phyloP scores from a whole-genome alignment of 1,140 invertebrate genomes.

The Zeugodacus cucurbitae region DNA sequence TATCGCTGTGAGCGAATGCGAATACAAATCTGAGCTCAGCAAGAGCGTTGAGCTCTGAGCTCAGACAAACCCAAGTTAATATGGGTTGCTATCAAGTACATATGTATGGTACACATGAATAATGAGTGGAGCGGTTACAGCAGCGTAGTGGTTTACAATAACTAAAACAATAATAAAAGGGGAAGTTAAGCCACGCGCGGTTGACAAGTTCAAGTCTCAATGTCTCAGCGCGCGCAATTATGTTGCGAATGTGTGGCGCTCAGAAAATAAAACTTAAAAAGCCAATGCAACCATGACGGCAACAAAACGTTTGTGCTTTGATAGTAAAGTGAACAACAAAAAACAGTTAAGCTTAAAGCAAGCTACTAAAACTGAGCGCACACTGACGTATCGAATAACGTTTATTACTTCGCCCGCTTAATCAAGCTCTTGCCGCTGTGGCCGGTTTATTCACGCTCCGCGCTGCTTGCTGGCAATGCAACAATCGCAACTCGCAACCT shows the following conservation, averaged over 20 bases:
- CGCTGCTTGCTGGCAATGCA: neutral
- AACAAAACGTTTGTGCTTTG: neutral
- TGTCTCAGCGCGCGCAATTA: neutral
- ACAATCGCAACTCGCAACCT: neutral
- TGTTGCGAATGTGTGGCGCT: neutral
- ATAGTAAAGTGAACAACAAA: neutral
- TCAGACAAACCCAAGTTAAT: neutral
- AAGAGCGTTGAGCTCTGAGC: neutral
- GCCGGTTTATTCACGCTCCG: neutral
- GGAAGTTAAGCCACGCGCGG: conserved; percentile 18
- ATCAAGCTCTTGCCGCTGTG: neutral
- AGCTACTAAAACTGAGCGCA: neutral
- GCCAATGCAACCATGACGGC: neutral
- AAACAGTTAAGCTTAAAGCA: neutral
- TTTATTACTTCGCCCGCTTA: too few species aligned
- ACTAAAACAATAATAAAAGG: neutral
- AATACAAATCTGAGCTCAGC: neutral
- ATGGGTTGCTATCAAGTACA: neutral
- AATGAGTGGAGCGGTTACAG: neutral
- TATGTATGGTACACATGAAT: neutral
- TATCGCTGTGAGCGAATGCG: neutral
- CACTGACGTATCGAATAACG: neutral
- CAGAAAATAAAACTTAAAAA: neutral
- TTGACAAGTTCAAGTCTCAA: conserved; percentile 38
- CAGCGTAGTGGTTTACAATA: neutral